Evolutionary conservation across 1,140 invertebrate genomes (phyloP), one percentile per base, ranked within the genome.

Genomic region (Paraescarpia echinospica): DNA sequence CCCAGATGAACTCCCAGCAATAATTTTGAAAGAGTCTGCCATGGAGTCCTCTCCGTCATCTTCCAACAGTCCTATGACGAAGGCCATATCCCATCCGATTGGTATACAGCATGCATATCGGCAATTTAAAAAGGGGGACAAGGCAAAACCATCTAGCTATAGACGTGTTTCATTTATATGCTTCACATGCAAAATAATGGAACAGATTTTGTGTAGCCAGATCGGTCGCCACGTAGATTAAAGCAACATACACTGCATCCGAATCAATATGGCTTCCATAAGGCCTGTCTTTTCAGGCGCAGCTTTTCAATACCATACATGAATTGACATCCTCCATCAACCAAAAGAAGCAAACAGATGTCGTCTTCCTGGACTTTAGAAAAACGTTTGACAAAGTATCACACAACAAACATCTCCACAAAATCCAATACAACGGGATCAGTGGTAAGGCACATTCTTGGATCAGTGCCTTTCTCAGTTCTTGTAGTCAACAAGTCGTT

Each of bases 141-240:
- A 93, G 93, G 91, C 93, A 35, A 35, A 93, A 22, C 22, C 93
- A 33, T 92, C 34, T 35, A 94, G 94, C 77, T 94, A 94, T 35
- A 93, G 93, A 33, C 94, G 93, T 1, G 93, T 94, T 33, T 94
- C 93, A 33, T 90, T 94, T 14, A 94, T 93, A 22, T 94, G 93
- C 34, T 94, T 94, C 6, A 59, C 90, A 14, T 94, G 94, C 48
- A 94, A 94, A 94, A 33, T 94, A 6, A 89, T 94, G 91, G 93
- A 94, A 93, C 93, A 94, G 89, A 22, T 77, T 77, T 34, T 92
- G 1, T 91, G 91, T 31, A 91, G n/a, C 14, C 34, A 34, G 6
- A 35, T 91, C 91, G 48, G 34, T 35, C 35, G 34, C 27, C 33
- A 90, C 88, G 18, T 92, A 91, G 59, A 92, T 35, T n/a, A 92